Evolutionary conservation across 1,140 invertebrate genomes (phyloP).

Genomic region (Trachymyrmex cornetzi): DNA sequence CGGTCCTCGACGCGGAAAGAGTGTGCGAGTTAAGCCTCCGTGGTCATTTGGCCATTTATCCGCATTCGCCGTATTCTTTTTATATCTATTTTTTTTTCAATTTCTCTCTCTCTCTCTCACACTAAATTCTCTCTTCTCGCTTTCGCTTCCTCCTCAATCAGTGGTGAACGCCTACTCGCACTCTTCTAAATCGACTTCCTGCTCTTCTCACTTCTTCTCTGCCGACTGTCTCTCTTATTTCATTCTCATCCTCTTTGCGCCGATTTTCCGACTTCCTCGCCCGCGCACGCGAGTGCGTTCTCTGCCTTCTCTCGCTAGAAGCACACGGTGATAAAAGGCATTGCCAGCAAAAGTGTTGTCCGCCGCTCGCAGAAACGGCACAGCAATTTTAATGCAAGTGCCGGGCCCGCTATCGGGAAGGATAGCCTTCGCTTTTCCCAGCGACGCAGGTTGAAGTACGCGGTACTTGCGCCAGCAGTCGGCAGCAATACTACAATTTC

Average conservation of each 20-base stretch:
- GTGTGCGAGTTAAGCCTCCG: conserved; percentile 75
- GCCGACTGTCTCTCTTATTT: conserved; percentile 1
- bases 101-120: conserved; percentile 29
- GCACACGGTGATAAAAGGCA: conserved; percentile 71
- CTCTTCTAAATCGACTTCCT: background rate
- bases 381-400: conserved; percentile 55
- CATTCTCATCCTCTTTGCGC: conserved; percentile 30
- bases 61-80: conserved; percentile 42
- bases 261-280: conserved; percentile 40
- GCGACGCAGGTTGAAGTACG: background rate
- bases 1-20: conserved; percentile 61
- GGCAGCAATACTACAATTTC: conserved; percentile 24
- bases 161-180: background rate
- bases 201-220: background rate
- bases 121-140: conserved; percentile 37
- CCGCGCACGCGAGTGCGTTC: conserved; percentile 4
- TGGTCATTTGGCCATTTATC: conserved; percentile 78
- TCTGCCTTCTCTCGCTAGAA: conserved; percentile 43
- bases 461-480: conserved; percentile 39
- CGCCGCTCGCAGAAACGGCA: conserved; percentile 33
- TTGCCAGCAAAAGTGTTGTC: conserved; percentile 72
- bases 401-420: background rate
- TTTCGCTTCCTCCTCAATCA: conserved; percentile 7
- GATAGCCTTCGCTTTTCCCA: conserved; percentile 23
- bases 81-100: conserved; percentile 13